These are phyloP conservation scores for Gouania willdenowi DNA, from an alignment of 2,797 vertebrate species.

Conservation along the genomic window DNA sequence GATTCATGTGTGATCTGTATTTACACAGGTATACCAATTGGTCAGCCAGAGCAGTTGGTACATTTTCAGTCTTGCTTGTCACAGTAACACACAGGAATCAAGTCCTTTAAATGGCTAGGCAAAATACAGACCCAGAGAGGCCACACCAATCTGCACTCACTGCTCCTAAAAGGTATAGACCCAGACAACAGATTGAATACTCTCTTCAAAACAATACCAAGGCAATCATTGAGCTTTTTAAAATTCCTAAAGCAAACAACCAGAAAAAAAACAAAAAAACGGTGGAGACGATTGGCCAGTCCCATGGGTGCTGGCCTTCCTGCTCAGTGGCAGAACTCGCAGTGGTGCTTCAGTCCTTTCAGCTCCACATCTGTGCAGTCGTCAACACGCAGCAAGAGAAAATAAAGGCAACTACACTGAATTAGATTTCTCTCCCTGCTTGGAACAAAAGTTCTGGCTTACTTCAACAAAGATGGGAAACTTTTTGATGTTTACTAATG, in stretches of 20 bases:
- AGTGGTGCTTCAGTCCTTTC: constrained; percentile 38
- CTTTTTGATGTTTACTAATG: constrained; percentile 71
- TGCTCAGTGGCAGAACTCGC: constrained; percentile 33
- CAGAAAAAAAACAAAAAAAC: constrained; percentile 44
- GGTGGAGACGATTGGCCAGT: constrained; percentile 46
- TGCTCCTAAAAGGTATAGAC: constrained; percentile 39
- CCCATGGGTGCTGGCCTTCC: constrained; percentile 34
- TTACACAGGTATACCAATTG: constrained; percentile 71
- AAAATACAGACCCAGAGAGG: constrained; percentile 32
- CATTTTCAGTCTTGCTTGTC: constrained; percentile 58
- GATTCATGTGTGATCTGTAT: constrained; percentile 74
- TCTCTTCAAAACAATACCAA: constrained; percentile 62
- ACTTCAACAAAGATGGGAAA: constrained; percentile 52
- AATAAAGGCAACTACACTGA: constrained; percentile 76
- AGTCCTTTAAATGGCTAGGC: constrained; percentile 64
- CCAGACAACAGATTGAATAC: constrained; percentile 59
- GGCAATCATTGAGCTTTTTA: constrained; percentile 62
- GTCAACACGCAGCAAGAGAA: constrained; percentile 58
- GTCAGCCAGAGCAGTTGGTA: constrained; percentile 44
- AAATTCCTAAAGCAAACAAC: constrained; percentile 66
- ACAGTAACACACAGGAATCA: constrained; percentile 54
- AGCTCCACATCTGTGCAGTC: constrained; percentile 59
- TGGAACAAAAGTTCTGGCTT: constrained; percentile 58
- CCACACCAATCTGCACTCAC: constrained; percentile 21
- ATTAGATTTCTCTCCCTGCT: constrained; percentile 66